A percentile compares a stretch with the other conserved stretches of the same genome.
phyloP scores from a whole-genome alignment of 2,888 invertebrate species.

The Scelioninae gen. 1 region DNA sequence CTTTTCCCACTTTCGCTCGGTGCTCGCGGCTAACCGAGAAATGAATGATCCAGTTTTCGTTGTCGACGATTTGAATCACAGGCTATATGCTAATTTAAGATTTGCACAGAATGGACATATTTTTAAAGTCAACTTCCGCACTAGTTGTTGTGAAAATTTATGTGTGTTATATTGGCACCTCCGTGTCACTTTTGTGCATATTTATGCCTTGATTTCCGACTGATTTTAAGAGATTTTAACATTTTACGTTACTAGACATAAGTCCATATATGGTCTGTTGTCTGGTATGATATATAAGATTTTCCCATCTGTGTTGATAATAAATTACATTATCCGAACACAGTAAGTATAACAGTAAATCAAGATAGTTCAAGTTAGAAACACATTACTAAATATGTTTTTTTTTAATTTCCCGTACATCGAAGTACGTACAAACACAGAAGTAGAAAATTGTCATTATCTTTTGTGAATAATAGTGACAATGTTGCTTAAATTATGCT shows the following conservation, averaged over 20 bases:
- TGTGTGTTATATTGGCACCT: conserved; percentile 34
- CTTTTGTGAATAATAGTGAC: conserved; percentile 6
- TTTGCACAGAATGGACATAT: conserved; percentile 74
- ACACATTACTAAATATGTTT: conserved; percentile 31
- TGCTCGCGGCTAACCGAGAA: neutral
- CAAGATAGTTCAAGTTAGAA: conserved; percentile 17
- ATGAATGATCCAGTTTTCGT: conserved; percentile 21
- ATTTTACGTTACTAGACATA: neutral
- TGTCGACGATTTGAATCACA: conserved; percentile 20
- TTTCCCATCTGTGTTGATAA: neutral
- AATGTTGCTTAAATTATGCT: conserved; percentile 38
- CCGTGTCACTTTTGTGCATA: conserved; percentile 33
- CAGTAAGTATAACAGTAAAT: conserved; percentile 29
- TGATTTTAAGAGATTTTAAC: neutral
- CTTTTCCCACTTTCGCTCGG: conserved; percentile 46
- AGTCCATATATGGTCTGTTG: neutral
- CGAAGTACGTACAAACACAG: neutral
- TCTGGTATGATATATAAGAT: neutral
- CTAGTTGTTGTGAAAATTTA: conserved; percentile 18
- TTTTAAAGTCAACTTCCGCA: conserved; percentile 32
- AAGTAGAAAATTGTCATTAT: conserved; percentile 27
- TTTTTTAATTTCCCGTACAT: conserved; percentile 27
- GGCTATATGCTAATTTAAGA: conserved; percentile 42
- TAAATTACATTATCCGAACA: conserved; percentile 13
- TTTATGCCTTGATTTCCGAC: neutral